These are phyloP conservation scores for Hippocampus zosterae DNA, from an alignment of 2,113 vertebrate genomes.

Conservation along the genomic window DNA sequence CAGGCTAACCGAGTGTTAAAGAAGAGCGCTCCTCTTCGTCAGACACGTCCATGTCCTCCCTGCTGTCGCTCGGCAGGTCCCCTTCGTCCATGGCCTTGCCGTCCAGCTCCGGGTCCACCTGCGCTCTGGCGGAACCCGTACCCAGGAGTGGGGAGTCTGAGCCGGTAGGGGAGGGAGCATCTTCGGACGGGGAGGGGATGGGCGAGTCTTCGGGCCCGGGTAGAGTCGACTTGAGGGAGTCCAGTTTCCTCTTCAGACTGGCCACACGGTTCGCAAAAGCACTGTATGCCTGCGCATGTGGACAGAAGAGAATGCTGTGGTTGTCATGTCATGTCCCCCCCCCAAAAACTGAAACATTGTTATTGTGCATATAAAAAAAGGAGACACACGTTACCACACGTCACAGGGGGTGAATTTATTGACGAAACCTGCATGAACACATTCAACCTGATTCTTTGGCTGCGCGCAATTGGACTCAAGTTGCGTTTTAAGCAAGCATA, in stretches of 20 bases:
- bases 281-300: conserved; percentile 85
- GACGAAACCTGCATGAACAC: too few relatives aligned
- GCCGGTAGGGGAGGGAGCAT: conserved; percentile 89
- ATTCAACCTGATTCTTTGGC: too few relatives aligned
- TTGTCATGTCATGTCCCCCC: not conserved
- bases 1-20: conserved; percentile 71
- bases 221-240: conserved; percentile 88
- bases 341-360: too few relatives aligned
- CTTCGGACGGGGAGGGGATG: conserved; percentile 88
- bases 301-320: not conserved
- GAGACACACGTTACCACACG: too few relatives aligned
- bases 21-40: conserved; percentile 77
- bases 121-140: conserved; percentile 62
- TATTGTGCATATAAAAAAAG: too few relatives aligned
- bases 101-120: conserved; percentile 63
- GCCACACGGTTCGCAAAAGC: conserved; percentile 92
- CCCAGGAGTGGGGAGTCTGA: conserved; percentile 90
- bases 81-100: conserved; percentile 68
- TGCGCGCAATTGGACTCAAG: too few relatives aligned
- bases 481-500: too few relatives aligned
- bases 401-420: too few relatives aligned
- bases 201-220: conserved; percentile 92
- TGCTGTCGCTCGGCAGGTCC: conserved; percentile 71
- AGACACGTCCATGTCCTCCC: conserved; percentile 95
- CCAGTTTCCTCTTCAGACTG: conserved; percentile 92